Conservation (phyloP, 2,888 invertebrate genomes). For the Dryobota labecula region DNA sequence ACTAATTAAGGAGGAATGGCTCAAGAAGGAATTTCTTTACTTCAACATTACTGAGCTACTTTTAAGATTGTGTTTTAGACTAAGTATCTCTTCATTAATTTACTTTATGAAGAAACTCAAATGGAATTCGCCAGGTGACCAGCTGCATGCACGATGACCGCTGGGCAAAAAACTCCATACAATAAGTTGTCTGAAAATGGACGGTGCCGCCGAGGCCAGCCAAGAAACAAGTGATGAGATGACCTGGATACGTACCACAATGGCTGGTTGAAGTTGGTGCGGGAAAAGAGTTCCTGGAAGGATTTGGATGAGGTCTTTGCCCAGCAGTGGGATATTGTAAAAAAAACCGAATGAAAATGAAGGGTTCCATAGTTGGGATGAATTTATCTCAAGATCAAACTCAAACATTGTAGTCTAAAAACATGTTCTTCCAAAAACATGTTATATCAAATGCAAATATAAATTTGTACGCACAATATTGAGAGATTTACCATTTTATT, state of each 20-base stretch:
- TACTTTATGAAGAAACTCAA: not conserved
- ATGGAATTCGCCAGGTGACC: not conserved
- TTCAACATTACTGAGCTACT: conserved; percentile 12
- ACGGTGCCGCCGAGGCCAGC: not conserved
- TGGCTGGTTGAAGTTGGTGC: not conserved
- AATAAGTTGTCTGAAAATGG: not conserved
- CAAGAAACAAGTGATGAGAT: not conserved
- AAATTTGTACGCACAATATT: too few relatives aligned
- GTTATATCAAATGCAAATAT: too few relatives aligned
- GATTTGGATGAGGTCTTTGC: not conserved
- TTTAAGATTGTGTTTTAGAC: not conserved
- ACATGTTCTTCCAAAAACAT: too few relatives aligned
- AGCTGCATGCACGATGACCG: not conserved
- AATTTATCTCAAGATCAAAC: too few relatives aligned
- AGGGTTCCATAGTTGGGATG: too few relatives aligned
- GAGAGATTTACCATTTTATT: too few relatives aligned
- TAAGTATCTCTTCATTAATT: not conserved
- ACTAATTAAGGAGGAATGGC: conserved; percentile 33
- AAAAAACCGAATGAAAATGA: too few relatives aligned
- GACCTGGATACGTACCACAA: not conserved
- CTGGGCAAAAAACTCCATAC: not conserved
- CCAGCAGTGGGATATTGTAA: too few relatives aligned
- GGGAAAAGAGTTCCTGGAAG: not conserved
- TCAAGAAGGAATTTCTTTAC: conserved; percentile 12
- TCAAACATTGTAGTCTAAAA: too few relatives aligned